Evolutionary conservation across 2,888 invertebrate species (phyloP).

Genomic region (Lasius fuliginosus): DNA sequence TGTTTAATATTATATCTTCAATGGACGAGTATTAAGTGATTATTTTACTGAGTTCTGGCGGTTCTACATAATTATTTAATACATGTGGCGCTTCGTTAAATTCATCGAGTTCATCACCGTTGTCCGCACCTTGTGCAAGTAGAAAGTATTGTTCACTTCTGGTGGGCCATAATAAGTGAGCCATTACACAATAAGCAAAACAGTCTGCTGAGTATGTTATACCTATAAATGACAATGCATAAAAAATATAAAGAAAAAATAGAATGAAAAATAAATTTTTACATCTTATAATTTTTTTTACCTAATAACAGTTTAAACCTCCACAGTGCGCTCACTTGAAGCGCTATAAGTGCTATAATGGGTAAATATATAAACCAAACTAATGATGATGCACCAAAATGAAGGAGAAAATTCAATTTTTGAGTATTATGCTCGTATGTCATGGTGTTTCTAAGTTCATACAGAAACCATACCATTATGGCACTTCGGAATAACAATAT

Average conservation of each 20-base stretch:
- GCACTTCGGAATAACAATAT: slow-evolving; percentile 94
- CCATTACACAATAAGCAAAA: slow-evolving; percentile 97
- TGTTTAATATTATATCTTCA: slow-evolving; percentile 49
- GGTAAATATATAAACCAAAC: slow-evolving; percentile 99
- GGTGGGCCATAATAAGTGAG: slow-evolving; percentile 98
- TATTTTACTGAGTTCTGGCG: slow-evolving; percentile 84
- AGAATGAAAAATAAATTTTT: slow-evolving; percentile 10
- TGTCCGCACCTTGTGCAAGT: slow-evolving; percentile 88
- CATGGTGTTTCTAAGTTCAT: slow-evolving; percentile 92
- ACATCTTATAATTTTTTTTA: slow-evolving; percentile 85
- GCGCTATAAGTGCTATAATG: slow-evolving; percentile 96
- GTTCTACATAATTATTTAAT: slow-evolving; percentile 88
- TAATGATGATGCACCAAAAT: slow-evolving; percentile 98
- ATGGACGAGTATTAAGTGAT: slow-evolving; percentile 79
- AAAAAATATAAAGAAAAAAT: neutral
- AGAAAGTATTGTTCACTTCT: slow-evolving; percentile 96
- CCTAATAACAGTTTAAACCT: slow-evolving; percentile 97
- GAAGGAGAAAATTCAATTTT: slow-evolving; percentile 97
- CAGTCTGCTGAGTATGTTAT: slow-evolving; percentile 98
- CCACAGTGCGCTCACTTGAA: slow-evolving; percentile 98
- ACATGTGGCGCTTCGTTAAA: slow-evolving; percentile 97
- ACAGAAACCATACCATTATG: slow-evolving; percentile 96
- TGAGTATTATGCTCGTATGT: slow-evolving; percentile 93
- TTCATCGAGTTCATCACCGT: slow-evolving; percentile 94
- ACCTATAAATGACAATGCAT: slow-evolving; percentile 88